Conservation (phyloP, 2,888 invertebrate genomes). For the Mimas tiliae region DNA sequence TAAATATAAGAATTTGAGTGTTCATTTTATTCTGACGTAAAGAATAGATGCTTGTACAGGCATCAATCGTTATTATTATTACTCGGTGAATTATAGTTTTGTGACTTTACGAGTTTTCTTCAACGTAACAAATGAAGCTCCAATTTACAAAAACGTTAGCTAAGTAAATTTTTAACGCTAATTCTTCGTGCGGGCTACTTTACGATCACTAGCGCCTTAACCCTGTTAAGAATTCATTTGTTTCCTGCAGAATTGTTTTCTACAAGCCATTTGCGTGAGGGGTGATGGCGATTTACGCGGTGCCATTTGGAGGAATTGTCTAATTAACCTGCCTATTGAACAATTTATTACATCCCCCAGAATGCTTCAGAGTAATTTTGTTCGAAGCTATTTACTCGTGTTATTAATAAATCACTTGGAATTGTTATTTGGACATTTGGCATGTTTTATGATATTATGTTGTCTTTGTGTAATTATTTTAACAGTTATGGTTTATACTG, state of each 20-base stretch:
- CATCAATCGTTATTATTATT: too few species aligned
- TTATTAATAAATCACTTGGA: constrained; percentile 59
- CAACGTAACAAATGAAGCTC: background rate
- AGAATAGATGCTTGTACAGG: too few species aligned
- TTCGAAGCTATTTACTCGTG: constrained; percentile 66
- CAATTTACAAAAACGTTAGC: constrained; percentile 15
- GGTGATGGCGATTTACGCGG: constrained; percentile 65
- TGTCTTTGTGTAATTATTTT: background rate
- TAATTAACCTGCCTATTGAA: constrained; percentile 79
- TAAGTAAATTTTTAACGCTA: constrained; percentile 40
- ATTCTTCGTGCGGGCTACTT: constrained; percentile 41
- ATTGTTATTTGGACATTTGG: constrained; percentile 50
- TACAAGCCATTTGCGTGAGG: constrained; percentile 52
- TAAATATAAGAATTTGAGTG: too few species aligned
- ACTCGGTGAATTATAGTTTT: too few species aligned
- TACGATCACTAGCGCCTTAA: constrained; percentile 45
- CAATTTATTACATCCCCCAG: constrained; percentile 69
- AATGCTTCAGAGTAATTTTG: constrained; percentile 64
- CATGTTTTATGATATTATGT: constrained; percentile 42
- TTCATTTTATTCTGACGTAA: too few species aligned
- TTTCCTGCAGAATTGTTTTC: constrained; percentile 55
- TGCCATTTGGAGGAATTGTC: constrained; percentile 71
- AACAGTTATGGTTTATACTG: background rate
- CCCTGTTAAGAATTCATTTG: constrained; percentile 62
- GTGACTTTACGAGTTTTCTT: too few species aligned